Conservation (phyloP, 2,888 invertebrate species). For the Cerceris rybyensis region DNA sequence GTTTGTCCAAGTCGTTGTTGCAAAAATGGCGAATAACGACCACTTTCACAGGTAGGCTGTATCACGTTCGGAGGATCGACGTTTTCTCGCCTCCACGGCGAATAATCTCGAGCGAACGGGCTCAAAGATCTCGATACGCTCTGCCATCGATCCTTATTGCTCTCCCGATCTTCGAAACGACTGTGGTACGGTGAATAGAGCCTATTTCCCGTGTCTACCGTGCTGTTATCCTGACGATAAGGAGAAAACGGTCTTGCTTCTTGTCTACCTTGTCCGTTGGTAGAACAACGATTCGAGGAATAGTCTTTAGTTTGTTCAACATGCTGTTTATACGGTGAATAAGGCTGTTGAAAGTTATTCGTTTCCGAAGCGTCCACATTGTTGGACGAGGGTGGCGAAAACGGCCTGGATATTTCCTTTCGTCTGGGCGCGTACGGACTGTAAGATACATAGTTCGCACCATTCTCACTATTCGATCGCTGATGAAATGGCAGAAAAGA, state of each 20-base stretch:
- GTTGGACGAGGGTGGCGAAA: constrained; percentile 72
- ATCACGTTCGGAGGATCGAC: constrained; percentile 80
- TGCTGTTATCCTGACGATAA: constrained; percentile 68
- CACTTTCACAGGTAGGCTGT: constrained; percentile 72
- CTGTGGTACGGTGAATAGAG: constrained; percentile 75
- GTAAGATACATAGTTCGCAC: constrained; percentile 76
- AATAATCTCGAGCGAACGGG: constrained; percentile 79
- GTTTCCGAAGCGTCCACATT: constrained; percentile 65
- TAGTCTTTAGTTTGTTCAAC: constrained; percentile 63
- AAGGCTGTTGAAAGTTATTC: constrained; percentile 71
- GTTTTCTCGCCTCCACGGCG: constrained; percentile 80
- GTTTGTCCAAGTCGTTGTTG: constrained; percentile 75
- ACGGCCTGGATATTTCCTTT: constrained; percentile 75
- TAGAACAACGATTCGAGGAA: constrained; percentile 60
- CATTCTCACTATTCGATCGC: constrained; percentile 76
- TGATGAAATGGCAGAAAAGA: constrained; percentile 72
- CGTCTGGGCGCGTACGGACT: constrained; percentile 78
- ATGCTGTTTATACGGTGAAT: constrained; percentile 74
- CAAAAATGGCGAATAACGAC: constrained; percentile 75
- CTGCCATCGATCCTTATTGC: constrained; percentile 75
- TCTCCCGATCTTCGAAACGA: constrained; percentile 69
- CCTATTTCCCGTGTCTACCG: constrained; percentile 63
- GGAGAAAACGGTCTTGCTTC: constrained; percentile 67
- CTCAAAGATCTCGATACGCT: constrained; percentile 76
- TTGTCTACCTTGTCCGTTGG: constrained; percentile 63